These are phyloP conservation scores for Xestia ashworthii DNA, from an alignment of 2,888 invertebrate species.

Conservation along the genomic window DNA sequence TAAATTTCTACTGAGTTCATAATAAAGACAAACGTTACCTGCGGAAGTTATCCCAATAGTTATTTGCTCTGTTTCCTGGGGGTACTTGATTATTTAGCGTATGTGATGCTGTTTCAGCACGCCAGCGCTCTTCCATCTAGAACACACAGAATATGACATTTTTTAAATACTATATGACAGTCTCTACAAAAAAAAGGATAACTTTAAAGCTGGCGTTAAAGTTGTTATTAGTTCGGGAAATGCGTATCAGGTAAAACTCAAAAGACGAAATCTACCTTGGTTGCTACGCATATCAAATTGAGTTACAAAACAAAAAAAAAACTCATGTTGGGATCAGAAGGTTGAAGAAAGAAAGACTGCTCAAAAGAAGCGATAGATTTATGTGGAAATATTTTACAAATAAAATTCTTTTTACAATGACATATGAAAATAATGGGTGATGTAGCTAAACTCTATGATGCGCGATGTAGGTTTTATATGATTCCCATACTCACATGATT, in stretches of 20 bases:
- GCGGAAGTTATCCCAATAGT: conserved; percentile 98
- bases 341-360: no score
- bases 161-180: background rate
- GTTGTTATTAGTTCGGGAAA: background rate
- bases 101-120: conserved; percentile 86
- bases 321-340: no score
- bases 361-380: no score
- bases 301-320: background rate
- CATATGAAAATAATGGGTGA: no score
- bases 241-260: background rate
- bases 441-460: no score
- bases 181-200: background rate
- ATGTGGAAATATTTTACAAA: no score
- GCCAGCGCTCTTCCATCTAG: conserved; percentile 89
- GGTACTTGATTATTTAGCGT: conserved; percentile 97
- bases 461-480: no score
- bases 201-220: background rate
- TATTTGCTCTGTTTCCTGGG: conserved; percentile 97
- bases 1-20: background rate
- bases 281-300: background rate
- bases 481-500: conserved; percentile 81
- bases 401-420: no score
- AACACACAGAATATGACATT: conserved; percentile 26
- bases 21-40: conserved; percentile 90
- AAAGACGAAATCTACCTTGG: background rate